Conservation (phyloP, 2,797 vertebrate species). For the Ceryle rudis region DNA sequence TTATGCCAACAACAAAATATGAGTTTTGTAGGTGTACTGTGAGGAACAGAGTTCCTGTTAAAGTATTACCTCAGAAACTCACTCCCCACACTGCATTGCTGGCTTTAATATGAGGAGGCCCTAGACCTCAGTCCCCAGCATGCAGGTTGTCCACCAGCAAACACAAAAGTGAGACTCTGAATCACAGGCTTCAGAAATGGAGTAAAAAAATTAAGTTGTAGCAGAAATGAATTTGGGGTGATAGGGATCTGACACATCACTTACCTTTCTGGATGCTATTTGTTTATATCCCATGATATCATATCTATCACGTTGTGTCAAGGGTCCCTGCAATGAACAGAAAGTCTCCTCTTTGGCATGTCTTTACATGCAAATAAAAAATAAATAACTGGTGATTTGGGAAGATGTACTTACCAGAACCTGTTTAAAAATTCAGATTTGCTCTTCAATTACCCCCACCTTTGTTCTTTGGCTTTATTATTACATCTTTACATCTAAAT, state of each 20-base stretch:
- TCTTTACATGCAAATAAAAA: neutral
- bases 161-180: neutral
- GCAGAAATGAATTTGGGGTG: neutral
- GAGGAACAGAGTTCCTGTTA: neutral
- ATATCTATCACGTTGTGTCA: neutral
- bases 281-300: neutral
- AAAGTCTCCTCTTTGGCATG: neutral
- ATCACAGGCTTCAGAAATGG: neutral
- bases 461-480: neutral
- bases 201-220: neutral
- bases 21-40: neutral
- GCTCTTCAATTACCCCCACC: neutral
- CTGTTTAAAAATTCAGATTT: conserved; percentile 8
- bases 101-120: neutral
- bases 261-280: neutral
- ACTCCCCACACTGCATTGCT: neutral
- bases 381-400: neutral
- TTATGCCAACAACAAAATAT: neutral
- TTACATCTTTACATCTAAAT: neutral
- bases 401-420: neutral
- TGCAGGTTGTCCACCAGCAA: neutral
- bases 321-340: neutral
- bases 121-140: neutral
- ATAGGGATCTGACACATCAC: neutral
- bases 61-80: neutral